Evolutionary conservation across 2,888 invertebrate genomes (phyloP).

Genomic region (Glyphotaelius pellucidus): DNA sequence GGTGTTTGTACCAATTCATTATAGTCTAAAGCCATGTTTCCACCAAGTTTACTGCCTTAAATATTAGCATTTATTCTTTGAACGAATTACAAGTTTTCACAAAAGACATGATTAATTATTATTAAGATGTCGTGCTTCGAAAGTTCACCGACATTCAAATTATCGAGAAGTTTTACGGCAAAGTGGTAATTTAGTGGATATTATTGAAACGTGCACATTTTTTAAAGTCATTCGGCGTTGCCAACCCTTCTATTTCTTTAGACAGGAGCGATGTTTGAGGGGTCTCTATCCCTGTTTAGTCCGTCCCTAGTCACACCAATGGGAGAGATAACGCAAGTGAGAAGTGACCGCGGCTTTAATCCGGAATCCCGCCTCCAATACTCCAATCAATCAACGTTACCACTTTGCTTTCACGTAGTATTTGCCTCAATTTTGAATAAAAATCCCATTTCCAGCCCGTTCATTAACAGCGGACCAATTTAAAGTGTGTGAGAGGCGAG

Average conservation of each 20-base stretch:
- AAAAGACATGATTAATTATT: neutral
- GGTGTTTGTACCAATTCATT: neutral
- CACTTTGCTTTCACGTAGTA: constrained; percentile 23
- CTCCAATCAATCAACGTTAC: constrained; percentile 40
- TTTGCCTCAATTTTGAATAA: constrained; percentile 44
- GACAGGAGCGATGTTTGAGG: too few species aligned
- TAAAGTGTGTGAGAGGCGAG: constrained; percentile 50
- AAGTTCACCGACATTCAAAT: neutral
- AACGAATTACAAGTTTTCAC: neutral
- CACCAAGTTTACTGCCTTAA: neutral
- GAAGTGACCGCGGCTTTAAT: constrained; percentile 25
- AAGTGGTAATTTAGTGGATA: neutral
- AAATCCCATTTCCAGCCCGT: constrained; percentile 44
- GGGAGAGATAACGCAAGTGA: constrained; percentile 7
- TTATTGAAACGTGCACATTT: neutral
- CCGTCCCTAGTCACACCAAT: neutral
- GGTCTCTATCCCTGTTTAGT: neutral
- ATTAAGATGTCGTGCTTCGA: neutral
- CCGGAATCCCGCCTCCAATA: constrained; percentile 32
- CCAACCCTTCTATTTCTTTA: neutral
- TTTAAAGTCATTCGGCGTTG: neutral
- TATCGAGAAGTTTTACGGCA: neutral
- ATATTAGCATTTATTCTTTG: neutral
- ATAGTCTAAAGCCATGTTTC: neutral
- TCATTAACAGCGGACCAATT: constrained; percentile 54